Base-by-base conservation (phyloP, 2,888 invertebrate species). In the Phasia obesa region DNA sequence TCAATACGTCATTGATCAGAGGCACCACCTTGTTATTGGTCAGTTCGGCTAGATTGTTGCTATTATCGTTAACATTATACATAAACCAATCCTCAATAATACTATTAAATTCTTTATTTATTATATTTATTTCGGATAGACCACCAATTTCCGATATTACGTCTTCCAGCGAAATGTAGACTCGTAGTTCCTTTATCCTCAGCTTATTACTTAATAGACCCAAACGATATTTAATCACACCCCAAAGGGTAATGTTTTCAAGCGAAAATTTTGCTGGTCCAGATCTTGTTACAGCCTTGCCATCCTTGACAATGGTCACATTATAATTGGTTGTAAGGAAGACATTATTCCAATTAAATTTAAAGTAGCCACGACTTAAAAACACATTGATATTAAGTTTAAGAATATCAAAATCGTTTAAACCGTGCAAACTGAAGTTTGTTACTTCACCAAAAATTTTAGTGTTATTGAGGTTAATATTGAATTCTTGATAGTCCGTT, bases 51-150 rank as follows among this genome's bases (percentile, higher is more conserved):
- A 88, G 76, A 13, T 85, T 80, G 0, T 88, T 86, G 19, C 88
- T 87, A 78, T 90, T 90, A 19, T 90, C 90, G 74, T 90, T 90
- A 47, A 90, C 75, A 4, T 85, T 81, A 31, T 90, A 31, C 59
- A 79, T 74, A 53, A 90, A 84, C 73, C 87, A 86, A 74, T 90
- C 90, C 82, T 88, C 90, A 65, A 90, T 69, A 17, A 90, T 49
- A 25, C 89, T 86, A 76, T 90, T 90, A 4, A 89, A 38, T 73
- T 89, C 88, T 4, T 85, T 83, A 57, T 90, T 90, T 55, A 90
- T 42, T 19, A 88, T 86, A 31, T 84, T 80, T 25, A 87, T 83
- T 19, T 86, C 86, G 7, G 88, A 86, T 0, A 90, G 85, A 74
- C 88, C 89, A 11, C 87, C 87, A 76, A 90, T 88, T 4, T 90